Conservation (phyloP, 2,113 vertebrate species). For the Phaetusa simplex region DNA sequence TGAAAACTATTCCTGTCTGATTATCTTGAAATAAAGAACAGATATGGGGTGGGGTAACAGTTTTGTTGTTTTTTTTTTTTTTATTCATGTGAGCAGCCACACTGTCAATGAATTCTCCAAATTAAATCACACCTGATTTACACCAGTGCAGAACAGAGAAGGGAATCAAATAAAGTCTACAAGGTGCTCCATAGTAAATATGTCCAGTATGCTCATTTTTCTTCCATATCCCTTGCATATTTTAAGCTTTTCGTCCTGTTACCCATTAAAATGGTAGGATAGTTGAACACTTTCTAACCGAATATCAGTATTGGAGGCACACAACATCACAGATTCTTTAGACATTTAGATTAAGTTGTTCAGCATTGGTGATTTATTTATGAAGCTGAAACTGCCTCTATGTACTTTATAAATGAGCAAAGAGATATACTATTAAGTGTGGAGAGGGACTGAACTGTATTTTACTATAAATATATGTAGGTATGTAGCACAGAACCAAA, state of each 20-base stretch:
- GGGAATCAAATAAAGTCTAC: not conserved
- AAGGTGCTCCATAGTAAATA: not conserved
- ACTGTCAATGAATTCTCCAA: not conserved
- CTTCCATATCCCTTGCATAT: not conserved
- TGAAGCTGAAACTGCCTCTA: not conserved
- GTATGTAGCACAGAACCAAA: not conserved
- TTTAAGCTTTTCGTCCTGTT: not conserved
- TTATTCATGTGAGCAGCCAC: not conserved
- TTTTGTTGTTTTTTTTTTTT: not conserved
- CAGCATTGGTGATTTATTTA: not conserved
- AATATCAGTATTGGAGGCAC: not conserved
- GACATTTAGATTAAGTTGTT: not conserved
- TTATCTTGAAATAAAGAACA: not conserved
- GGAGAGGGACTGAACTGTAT: not conserved
- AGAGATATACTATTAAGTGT: not conserved
- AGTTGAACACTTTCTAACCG: not conserved
- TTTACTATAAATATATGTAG: not conserved
- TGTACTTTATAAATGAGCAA: not conserved
- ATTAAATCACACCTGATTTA: not conserved
- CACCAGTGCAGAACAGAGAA: not conserved
- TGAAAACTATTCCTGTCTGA: not conserved
- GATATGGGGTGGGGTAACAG: rapidly evolving
- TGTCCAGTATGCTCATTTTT: not conserved
- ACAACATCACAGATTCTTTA: not conserved
- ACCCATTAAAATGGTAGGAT: not conserved